Evolutionary conservation across 2,113 vertebrate species (phyloP), one percentile per base, ranked within the genome.

Genomic region (Chinchilla lanigera): DNA sequence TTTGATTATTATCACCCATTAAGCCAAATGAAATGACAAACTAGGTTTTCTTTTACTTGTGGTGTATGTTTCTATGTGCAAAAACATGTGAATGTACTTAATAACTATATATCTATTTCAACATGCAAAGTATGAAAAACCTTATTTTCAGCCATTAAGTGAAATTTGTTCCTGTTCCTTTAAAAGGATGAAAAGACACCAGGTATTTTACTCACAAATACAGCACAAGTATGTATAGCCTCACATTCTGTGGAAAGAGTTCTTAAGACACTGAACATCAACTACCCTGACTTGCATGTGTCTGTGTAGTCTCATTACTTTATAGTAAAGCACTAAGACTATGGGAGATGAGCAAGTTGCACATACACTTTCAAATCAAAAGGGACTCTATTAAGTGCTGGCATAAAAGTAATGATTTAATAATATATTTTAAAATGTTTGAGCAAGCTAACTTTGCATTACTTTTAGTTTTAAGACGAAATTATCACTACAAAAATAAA

Each of bases 271-370:
- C 96, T 94, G 98, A 98, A 94, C 96, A 96, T 97, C 93, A 95
- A 97, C 97, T 97, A 89, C 58, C 35, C 47, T 86, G 65, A 89
- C 93, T 92, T 97, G 91, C 14, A 16, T 22, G 0, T 90, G 96
- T 98, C 82, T 97, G 94, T 98, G 97, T 97, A 97, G 98, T 98
- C 86, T 98, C 94, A 96, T 98, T 96, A 98, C 98, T 98, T 98
- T 98, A 97, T 96, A 98, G 94, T 95, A 97, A 98, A 98, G 96
- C 96, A 97, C 67, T 17, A 3, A 96, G 77, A 97, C 85, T 96
- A 97, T 97, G 95, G 96, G 98, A 97, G 96, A 81, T 96, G 91
- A 98, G 92, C 97, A 98, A 98, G 90, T 69, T 85, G 96, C 90
- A 97, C 89, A 96, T 97, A 97, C 91, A 92, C 98, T 98, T 98